Base-by-base conservation (phyloP, 2,888 invertebrate genomes). In the Campoletis raptor region DNA sequence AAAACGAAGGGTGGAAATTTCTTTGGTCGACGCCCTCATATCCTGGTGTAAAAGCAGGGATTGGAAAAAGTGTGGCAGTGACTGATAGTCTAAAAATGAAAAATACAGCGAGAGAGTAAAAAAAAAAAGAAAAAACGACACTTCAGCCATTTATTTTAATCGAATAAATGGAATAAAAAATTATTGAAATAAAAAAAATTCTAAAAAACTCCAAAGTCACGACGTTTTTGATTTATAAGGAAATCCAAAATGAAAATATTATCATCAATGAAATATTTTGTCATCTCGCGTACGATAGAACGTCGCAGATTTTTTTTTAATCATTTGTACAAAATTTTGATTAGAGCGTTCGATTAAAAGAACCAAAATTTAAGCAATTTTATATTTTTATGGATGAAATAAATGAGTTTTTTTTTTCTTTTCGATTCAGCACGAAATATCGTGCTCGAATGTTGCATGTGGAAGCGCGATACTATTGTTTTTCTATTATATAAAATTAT, bases 41-140 rank as follows among this genome's bases (percentile, higher is more conserved):
- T 15, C 18, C 10, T 10, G 54, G 24, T 21, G 54, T 9, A 24
- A 57, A 57, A 57, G 30, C 30, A 24, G 21, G 54, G 9, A 24
- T 57, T 24, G 54, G 24, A 57, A 57, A 48, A 10, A 30, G 24
- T 30, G 61, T 81, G 85, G 80, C 85, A 77, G 80, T 77, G 85
- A 85, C 64, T 72, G 85, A 85, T 85, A 81, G 81, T 85, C 64
- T 70, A 9, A 30, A 76, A 74, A 67, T 79, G 37, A 30, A 54
- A 42, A 76, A 70, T 61, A 76, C 85, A 69, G 61, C 21, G 40
- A 10, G 57, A 3, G 0, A 21, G 21, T 7, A 3, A 2, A 3
- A 9, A 10, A 57, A 57, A 10, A 24, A 24, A 24, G 24, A 24
- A 21, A 57, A 24, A 2, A 2, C 24, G 7, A 48, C 48, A 7